Evolutionary conservation across 2,888 invertebrate genomes (phyloP), one percentile per base, ranked within the genome.

Genomic region (Gibbula magus): DNA sequence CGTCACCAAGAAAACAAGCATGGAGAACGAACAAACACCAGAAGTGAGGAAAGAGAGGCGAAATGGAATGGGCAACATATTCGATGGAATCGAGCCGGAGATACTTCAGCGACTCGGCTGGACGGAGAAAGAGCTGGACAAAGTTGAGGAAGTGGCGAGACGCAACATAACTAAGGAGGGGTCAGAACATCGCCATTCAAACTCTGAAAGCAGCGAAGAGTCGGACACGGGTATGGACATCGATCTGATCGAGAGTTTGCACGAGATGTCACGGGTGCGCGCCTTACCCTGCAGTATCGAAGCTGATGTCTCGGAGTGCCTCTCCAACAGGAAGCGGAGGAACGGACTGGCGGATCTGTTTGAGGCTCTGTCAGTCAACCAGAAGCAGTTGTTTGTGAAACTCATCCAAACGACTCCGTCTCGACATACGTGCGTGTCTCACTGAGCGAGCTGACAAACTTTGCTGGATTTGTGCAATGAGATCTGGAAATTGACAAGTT

Each of bases 61-160:
- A 7, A 80, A 80, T 51, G 80, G 80, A 67, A 77, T 77, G 77
- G 67, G 77, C 77, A 80, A 80, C 77, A 80, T 80, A 22, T 80
- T 80, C 45, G 80, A 80, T 20, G 80, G 80, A 20, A 39, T 80
- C 25, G 77, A 76, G 25, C 70, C 70, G 25, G 56, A 75, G 4
- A 73, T 80, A 4, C 77, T 77, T 51, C 77, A 80, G 20, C 35
- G 73, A 13, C 73, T 80, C 29, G 77, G 80, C 7, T 70, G 76
- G 32, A 45, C 80, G 0, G 56, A 70, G 16, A 56, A 77, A 0
- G 52, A 56, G 2, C 52, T 80, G 4, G 70, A 51, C 5, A 54
- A 73, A 61, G 61, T 25, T 29, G 61, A 61, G 61, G 29, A 61
- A 61, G 18, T 25, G 25, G 29, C 25, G 10, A 61, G 25, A 61